These are phyloP conservation scores for Theristicus caerulescens DNA, from an alignment of 2,113 vertebrate genomes.

Conservation along the genomic window DNA sequence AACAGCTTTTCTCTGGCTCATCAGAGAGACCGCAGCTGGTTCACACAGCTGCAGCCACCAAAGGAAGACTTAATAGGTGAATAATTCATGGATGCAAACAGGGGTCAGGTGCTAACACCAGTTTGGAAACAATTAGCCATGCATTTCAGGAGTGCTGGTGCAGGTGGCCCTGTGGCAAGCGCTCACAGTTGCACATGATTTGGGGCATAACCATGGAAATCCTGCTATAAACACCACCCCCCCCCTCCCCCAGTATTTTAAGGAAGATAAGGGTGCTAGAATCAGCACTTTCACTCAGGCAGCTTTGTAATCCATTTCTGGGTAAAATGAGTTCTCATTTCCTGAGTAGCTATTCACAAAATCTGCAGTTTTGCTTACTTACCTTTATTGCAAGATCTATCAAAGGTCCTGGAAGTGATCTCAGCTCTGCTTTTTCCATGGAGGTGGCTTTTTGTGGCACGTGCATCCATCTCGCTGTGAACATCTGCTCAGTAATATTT, in stretches of 20 bases:
- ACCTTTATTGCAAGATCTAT: no score
- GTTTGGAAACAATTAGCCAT: background rate
- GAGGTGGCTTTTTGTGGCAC: background rate
- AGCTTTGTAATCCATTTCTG: background rate
- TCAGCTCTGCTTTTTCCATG: background rate
- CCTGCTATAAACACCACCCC: background rate
- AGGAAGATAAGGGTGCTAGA: background rate
- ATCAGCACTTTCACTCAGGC: background rate
- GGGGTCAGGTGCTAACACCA: background rate
- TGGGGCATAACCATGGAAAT: background rate
- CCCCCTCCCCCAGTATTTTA: background rate
- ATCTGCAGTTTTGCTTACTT: background rate
- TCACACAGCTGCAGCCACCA: background rate
- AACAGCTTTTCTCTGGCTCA: background rate
- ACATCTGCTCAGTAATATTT: background rate
- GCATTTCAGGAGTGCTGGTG: background rate
- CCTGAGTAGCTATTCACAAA: background rate
- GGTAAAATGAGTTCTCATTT: background rate
- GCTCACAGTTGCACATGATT: background rate
- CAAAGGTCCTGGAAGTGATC: background rate
- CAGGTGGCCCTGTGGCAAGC: fast-evolving
- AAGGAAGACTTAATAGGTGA: background rate
- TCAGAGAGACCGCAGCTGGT: background rate
- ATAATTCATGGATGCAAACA: background rate
- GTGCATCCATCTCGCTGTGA: fast-evolving